Evolutionary conservation across 2,888 invertebrate species (phyloP).

Genomic region (Dascillus cervinus): DNA sequence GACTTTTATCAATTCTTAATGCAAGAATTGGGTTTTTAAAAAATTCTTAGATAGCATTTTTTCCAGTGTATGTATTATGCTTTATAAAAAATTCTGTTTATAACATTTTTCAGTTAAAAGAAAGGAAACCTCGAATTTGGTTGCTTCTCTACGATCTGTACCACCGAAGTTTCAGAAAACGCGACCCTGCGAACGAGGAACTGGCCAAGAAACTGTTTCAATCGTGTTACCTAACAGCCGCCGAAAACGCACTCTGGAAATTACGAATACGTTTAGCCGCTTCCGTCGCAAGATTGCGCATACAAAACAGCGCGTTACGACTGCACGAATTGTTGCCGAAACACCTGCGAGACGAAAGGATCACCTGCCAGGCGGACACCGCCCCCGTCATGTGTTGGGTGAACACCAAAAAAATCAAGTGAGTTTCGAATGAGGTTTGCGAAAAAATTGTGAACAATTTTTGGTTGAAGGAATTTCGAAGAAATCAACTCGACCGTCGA

Average conservation of each 20-base stretch:
- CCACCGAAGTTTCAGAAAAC: conserved; percentile 49
- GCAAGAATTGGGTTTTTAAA: no score
- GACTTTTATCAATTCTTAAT: no score
- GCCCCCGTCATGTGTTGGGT: conserved; percentile 69
- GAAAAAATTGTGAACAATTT: background rate
- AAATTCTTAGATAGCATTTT: no score
- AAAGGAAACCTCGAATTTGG: conserved; percentile 45
- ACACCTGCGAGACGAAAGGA: conserved; percentile 63
- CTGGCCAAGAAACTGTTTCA: conserved; percentile 30
- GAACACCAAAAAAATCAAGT: conserved; percentile 65
- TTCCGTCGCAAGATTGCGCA: conserved; percentile 66
- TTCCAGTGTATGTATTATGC: no score
- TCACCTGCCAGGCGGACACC: conserved; percentile 47
- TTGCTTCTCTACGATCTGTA: conserved; percentile 64
- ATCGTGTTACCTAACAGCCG: conserved; percentile 38
- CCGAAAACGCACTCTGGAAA: conserved; percentile 57
- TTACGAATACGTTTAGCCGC: conserved; percentile 65
- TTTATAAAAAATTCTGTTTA: no score
- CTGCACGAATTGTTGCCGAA: conserved; percentile 61
- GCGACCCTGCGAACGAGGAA: conserved; percentile 26
- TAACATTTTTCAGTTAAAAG: conserved; percentile 24
- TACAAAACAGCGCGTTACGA: conserved; percentile 62
- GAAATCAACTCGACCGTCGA: conserved; percentile 27
- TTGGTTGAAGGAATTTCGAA: conserved; percentile 4
- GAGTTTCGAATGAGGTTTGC: conserved; percentile 20